Base-by-base conservation (phyloP, 2,797 vertebrate genomes). In the Trematomus bernacchii region DNA sequence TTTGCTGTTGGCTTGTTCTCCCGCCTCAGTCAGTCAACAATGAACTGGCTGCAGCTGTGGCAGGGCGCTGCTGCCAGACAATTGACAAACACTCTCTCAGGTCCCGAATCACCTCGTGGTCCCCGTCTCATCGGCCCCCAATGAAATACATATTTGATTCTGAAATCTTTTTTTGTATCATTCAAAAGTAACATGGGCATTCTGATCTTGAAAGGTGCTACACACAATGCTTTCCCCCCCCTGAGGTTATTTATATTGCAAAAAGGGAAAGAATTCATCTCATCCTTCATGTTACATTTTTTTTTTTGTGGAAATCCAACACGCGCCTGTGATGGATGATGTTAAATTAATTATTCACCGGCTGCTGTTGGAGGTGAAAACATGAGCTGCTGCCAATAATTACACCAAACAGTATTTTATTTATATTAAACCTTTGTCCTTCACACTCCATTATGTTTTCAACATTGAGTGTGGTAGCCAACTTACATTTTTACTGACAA, bases 21-120 rank as follows among this genome's bases (percentile, higher is more conserved):
- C 68, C 74, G 77, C 71, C 58, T 69, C 73, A 72, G 48, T 83
- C 80, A 72, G 80, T 85, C 86, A 86, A 84, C 83, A 87, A 78
- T 81, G 82, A 85, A 79, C 83, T 77, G 84, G 77, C 84, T 70
- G 65, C 61, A 66, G 79, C 64, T 57, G 76, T 48, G 48, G 64
- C 57, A 51, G 55, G 69, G 69, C n/a, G 46, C 74, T 42, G 66
- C 68, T 73, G 83, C 81, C 88, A 88, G 69, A 71, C 46, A 82
- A 82, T 63, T 83, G 74, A 87, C 73, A 84, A 86, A 89, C 77
- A 73, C 80, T 79, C 71, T 21, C 0, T 4, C 53, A 23, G 66
- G 68, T 72, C 72, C 60, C 62, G 55, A 67, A 66, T 65, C n/a
- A 27, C 15, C 73, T 18, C 21, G 33, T 54, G 72, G 60, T 13